phyloP scores from a whole-genome alignment of 2,797 vertebrate species.

The Pseudopleuronectes americanus region DNA sequence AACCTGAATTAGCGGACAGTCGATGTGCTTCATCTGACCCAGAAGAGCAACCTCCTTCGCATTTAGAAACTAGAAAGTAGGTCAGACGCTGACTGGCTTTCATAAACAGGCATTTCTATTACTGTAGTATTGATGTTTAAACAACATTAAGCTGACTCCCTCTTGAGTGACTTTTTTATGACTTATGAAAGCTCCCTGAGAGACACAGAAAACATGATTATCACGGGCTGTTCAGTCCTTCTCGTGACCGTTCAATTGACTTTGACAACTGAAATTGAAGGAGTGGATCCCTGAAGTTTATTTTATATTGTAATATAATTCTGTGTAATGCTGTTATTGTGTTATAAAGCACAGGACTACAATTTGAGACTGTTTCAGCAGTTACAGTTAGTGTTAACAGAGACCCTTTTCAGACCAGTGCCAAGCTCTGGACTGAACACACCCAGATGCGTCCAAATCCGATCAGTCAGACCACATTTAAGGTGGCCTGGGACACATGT shows the following conservation, averaged over 20 bases:
- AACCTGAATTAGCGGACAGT: not conserved
- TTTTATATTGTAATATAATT: not conserved
- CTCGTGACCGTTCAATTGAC: slow-evolving; percentile 4
- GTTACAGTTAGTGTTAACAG: not conserved
- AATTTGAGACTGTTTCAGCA: slow-evolving; percentile 2
- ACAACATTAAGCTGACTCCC: slow-evolving; percentile 9
- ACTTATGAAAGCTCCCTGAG: too few relatives aligned
- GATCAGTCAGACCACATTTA: too few relatives aligned
- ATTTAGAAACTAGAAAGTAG: slow-evolving; percentile 6
- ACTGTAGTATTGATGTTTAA: not conserved
- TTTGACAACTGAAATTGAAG: not conserved
- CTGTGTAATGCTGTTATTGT: not conserved
- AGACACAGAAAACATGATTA: not conserved
- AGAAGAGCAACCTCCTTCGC: not conserved
- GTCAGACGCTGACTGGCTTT: slow-evolving; percentile 19
- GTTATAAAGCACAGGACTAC: not conserved
- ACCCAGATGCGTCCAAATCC: too few relatives aligned
- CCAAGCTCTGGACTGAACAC: too few relatives aligned
- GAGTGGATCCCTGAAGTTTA: too few relatives aligned
- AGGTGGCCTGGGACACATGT: too few relatives aligned
- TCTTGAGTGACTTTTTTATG: not conserved
- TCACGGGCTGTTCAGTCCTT: not conserved
- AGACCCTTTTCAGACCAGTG: not conserved
- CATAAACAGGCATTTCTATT: slow-evolving; percentile 10
- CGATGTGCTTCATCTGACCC: slow-evolving; percentile 1